Percentiles rank a stretch among this genome's conserved stretches.
These are phyloP conservation scores for Argopecten irradians DNA, from an alignment of 1,140 invertebrate species.

Conservation along the genomic window DNA sequence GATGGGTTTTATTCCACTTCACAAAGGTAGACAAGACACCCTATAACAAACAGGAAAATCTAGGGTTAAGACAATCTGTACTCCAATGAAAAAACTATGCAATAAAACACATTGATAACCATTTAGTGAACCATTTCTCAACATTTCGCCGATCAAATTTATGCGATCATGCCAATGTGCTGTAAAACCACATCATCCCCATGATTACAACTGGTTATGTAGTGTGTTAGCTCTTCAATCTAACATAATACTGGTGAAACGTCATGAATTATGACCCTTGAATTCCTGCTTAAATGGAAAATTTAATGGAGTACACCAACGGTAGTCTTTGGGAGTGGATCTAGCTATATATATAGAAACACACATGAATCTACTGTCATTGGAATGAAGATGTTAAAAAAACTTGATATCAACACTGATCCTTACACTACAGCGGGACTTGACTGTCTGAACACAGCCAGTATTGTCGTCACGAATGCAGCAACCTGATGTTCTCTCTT, in stretches of 20 bases:
- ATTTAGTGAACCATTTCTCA: too few relatives aligned
- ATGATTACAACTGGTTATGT: too few relatives aligned
- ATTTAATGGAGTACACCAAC: neutral
- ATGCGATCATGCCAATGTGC: too few relatives aligned
- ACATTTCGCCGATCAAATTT: too few relatives aligned
- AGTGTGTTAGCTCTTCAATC: too few relatives aligned
- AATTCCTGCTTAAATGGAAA: too few relatives aligned
- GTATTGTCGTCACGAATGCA: conserved; percentile 86
- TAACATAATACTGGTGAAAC: too few relatives aligned
- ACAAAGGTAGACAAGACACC: conserved; percentile 50
- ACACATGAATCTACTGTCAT: neutral
- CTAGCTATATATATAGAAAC: neutral
- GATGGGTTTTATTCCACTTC: conserved; percentile 85
- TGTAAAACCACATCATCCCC: too few relatives aligned
- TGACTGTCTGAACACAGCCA: conserved; percentile 97
- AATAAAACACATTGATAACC: too few relatives aligned
- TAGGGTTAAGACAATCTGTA: neutral
- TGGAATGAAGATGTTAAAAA: neutral
- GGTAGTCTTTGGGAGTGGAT: neutral
- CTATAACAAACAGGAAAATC: neutral
- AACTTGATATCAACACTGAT: too few relatives aligned
- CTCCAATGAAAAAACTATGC: too few relatives aligned
- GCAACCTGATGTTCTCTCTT: conserved; percentile 71
- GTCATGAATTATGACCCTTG: too few relatives aligned
- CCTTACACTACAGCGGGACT: conserved; percentile 90